phyloP scores from a whole-genome alignment of 2,888 invertebrate species.

The Andrena fulva region DNA sequence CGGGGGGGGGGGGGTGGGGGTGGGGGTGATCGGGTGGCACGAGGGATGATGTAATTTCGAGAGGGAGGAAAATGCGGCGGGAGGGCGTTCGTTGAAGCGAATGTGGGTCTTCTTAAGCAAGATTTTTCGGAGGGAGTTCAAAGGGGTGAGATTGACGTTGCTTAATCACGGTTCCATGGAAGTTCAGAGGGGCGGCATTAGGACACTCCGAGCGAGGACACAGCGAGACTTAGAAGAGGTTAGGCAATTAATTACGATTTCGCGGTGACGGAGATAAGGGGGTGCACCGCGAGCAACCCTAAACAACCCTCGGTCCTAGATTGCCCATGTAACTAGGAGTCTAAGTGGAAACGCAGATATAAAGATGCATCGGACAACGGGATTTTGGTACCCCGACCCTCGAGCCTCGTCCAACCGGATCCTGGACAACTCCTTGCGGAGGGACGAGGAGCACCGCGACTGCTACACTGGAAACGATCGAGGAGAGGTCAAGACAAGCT shows the following conservation, averaged over 20 bases:
- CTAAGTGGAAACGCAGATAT: background rate
- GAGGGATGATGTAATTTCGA: background rate
- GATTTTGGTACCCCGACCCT: background rate
- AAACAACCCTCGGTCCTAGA: too few species aligned
- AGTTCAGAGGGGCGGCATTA: too few species aligned
- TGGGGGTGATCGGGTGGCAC: background rate
- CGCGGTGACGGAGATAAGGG: too few species aligned
- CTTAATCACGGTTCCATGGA: background rate
- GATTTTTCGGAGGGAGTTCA: background rate
- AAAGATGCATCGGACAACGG: too few species aligned
- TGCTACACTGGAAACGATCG: background rate
- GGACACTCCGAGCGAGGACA: too few species aligned
- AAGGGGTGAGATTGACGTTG: background rate
- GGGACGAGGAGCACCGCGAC: too few species aligned
- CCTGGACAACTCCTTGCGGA: background rate
- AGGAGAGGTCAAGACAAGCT: constrained; percentile 17
- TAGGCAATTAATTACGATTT: too few species aligned
- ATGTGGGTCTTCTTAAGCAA: constrained; percentile 1
- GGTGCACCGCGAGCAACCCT: too few species aligned
- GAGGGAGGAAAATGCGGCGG: background rate
- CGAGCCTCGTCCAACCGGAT: background rate
- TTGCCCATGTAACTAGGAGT: too few species aligned
- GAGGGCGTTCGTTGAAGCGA: background rate
- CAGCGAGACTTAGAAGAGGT: too few species aligned
- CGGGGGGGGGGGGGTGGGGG: constrained; percentile 1